Conservation (phyloP, 2,888 invertebrate genomes). For the Dexiosoma caninum region DNA sequence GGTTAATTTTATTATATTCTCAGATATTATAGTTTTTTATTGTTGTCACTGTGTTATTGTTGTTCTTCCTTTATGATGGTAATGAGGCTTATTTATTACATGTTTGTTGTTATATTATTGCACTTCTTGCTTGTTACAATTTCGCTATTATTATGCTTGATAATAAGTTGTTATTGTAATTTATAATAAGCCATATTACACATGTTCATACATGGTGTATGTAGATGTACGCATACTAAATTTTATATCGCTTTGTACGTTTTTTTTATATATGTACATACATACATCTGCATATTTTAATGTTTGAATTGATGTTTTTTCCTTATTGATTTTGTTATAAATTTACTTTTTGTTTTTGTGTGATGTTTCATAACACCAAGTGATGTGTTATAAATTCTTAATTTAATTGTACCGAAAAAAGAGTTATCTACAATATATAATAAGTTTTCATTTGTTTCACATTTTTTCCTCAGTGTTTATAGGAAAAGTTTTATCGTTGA, state of each 20-base stretch:
- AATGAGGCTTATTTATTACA: conserved; percentile 62
- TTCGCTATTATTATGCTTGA: conserved; percentile 57
- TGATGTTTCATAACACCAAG: background rate
- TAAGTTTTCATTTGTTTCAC: too few species aligned
- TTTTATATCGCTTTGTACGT: background rate
- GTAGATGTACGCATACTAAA: background rate
- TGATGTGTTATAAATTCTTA: background rate
- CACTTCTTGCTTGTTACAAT: conserved; percentile 51
- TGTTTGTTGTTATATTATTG: conserved; percentile 58
- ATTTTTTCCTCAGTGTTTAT: too few species aligned
- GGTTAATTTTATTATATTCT: conserved; percentile 1
- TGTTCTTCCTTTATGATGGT: conserved; percentile 57
- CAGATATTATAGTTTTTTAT: background rate
- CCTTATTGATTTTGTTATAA: background rate
- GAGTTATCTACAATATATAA: too few species aligned
- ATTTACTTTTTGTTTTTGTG: background rate
- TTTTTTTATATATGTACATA: background rate
- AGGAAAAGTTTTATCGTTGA: too few species aligned
- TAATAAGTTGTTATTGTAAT: conserved; percentile 64
- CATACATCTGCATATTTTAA: background rate
- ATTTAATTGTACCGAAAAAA: background rate
- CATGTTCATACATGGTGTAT: background rate
- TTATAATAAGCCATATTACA: conserved; percentile 57
- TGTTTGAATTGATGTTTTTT: background rate
- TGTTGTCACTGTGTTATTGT: conserved; percentile 18